Evolutionary conservation across 2,797 vertebrate species (phyloP).

Genomic region (Danio jaintianensis): DNA sequence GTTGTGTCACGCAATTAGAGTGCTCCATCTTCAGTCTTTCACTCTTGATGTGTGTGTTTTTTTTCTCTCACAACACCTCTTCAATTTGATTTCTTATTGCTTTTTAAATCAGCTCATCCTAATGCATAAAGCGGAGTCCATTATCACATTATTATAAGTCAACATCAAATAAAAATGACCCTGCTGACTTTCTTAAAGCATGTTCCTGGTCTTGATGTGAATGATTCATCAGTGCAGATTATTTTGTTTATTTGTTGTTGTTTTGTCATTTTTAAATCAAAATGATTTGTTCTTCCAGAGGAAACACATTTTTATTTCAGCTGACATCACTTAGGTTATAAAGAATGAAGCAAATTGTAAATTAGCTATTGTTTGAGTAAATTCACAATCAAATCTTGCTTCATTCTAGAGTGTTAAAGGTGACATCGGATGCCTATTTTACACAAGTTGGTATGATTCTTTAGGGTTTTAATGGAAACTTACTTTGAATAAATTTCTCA

Average conservation of each 20-base stretch:
- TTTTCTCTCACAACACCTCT: conserved; percentile 4
- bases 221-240: not conserved
- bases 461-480: too few relatives aligned
- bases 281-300: not conserved
- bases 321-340: not conserved
- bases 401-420: not conserved
- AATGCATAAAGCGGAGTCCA: not conserved
- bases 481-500: too few relatives aligned
- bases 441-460: too few relatives aligned
- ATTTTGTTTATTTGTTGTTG: not conserved
- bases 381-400: not conserved
- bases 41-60: not conserved
- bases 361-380: not conserved
- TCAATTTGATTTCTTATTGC: conserved; percentile 12
- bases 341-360: not conserved
- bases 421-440: too few relatives aligned
- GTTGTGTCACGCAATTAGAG: conserved; percentile 20
- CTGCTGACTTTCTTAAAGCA: not conserved
- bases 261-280: not conserved
- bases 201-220: not conserved
- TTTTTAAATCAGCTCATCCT: not conserved
- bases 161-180: not conserved
- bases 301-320: not conserved
- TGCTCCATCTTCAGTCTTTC: conserved; percentile 32
- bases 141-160: conserved; percentile 5